These are phyloP conservation scores for Pemphredon lugubris DNA, from an alignment of 2,888 invertebrate genomes.

Conservation along the genomic window DNA sequence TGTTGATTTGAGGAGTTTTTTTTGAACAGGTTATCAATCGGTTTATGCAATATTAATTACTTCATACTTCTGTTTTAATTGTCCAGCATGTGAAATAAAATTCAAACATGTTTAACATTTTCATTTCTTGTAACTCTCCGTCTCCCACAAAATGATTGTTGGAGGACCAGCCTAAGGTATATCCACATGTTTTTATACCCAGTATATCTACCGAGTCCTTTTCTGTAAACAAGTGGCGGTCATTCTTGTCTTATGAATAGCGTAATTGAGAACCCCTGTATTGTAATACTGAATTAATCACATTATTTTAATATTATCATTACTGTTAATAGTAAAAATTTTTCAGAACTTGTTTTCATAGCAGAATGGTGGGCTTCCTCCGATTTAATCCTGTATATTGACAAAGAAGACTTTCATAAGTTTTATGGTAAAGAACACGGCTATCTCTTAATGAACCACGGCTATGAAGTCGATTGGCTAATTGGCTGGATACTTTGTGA, in stretches of 20 bases:
- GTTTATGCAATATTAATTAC: neutral
- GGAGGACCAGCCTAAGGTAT: too few species aligned
- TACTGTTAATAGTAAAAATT: neutral
- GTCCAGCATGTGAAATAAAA: too few species aligned
- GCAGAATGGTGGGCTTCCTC: slow-evolving; percentile 96
- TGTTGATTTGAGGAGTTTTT: neutral
- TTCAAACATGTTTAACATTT: too few species aligned
- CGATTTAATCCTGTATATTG: slow-evolving; percentile 88
- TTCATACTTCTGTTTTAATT: neutral
- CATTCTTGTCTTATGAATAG: too few species aligned
- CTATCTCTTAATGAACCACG: slow-evolving; percentile 95
- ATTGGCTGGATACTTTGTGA: slow-evolving; percentile 96
- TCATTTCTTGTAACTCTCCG: too few species aligned
- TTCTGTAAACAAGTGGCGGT: too few species aligned
- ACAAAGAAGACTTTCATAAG: slow-evolving; percentile 89
- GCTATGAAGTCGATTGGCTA: slow-evolving; percentile 97
- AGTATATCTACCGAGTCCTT: too few species aligned
- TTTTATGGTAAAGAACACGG: slow-evolving; percentile 94
- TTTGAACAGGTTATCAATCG: neutral
- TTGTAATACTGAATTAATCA: neutral
- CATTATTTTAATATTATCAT: neutral
- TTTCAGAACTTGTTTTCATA: slow-evolving; percentile 93
- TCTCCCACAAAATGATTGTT: too few species aligned
- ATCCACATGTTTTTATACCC: too few species aligned
- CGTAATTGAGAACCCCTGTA: too few species aligned